A percentile compares a stretch with the other conserved stretches of the same genome.
Conservation (phyloP, 2,888 invertebrate species). For the Hypolimnas misippus region DNA sequence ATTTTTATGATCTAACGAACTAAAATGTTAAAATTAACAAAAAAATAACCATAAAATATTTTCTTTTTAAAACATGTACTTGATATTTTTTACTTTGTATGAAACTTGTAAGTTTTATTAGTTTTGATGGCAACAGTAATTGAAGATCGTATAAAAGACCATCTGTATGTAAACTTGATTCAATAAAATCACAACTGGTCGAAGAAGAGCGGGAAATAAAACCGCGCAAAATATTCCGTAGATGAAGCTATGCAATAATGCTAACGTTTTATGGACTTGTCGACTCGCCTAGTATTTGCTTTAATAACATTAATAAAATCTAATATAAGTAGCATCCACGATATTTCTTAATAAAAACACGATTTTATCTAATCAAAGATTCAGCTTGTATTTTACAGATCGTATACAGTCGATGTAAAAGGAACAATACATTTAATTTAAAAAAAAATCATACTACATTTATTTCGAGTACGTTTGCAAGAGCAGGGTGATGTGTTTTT, state of each 20-base stretch:
- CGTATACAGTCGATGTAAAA: not conserved
- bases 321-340: slow-evolving; percentile 10
- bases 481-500: no score
- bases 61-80: not conserved
- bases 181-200: slow-evolving; percentile 50
- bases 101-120: not conserved
- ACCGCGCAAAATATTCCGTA: slow-evolving; percentile 64
- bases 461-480: no score
- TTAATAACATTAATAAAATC: slow-evolving; percentile 32
- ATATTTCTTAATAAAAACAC: slow-evolving; percentile 15
- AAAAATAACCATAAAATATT: not conserved
- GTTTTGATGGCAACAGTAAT: slow-evolving; percentile 24
- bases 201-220: slow-evolving; percentile 68
- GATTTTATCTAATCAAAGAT: not conserved
- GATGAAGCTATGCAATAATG: slow-evolving; percentile 66
- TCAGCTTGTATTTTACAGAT: not conserved
- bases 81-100: not conserved
- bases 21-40: no score
- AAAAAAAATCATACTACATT: no score
- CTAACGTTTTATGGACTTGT: slow-evolving; percentile 47
- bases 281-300: slow-evolving; percentile 28
- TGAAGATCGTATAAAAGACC: slow-evolving; percentile 38
- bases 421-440: not conserved
- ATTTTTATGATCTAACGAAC: no score
- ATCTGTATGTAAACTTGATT: slow-evolving; percentile 44